A percentile compares a stretch with the other conserved stretches of the same genome.
Conservation (phyloP, 2,113 vertebrate genomes). For the Emydura subglobosa region DNA sequence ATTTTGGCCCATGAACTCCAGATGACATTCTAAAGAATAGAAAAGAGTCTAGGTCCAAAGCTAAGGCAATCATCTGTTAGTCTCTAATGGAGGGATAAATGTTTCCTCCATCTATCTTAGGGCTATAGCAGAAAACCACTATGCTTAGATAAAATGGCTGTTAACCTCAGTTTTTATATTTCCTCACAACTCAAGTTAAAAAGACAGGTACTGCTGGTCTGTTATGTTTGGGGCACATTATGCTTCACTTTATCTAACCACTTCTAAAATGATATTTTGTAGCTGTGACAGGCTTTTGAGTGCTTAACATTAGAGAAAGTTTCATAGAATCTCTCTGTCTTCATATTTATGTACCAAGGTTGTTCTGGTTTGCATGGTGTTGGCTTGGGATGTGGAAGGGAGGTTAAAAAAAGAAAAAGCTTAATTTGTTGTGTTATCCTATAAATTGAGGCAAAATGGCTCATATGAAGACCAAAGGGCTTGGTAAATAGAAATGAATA, state of each 20-base stretch:
- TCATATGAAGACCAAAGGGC: background rate
- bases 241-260: background rate
- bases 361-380: background rate
- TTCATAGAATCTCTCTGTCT: slow-evolving; percentile 36
- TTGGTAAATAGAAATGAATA: background rate
- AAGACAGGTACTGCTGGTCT: background rate
- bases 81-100: background rate
- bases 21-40: background rate
- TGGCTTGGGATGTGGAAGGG: background rate
- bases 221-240: background rate
- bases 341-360: rapidly evolving
- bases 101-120: background rate
- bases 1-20: background rate
- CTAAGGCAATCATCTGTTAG: background rate
- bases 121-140: background rate
- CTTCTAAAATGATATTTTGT: slow-evolving; percentile 38
- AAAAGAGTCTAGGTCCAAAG: background rate
- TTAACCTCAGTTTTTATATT: slow-evolving; percentile 48
- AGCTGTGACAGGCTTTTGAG: slow-evolving; percentile 36
- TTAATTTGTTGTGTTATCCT: background rate
- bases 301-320: slow-evolving; percentile 37
- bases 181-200: slow-evolving; percentile 3
- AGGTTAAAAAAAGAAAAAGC: background rate
- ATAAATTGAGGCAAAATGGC: background rate
- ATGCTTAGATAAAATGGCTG: slow-evolving; percentile 28